Evolutionary conservation across 1,140 invertebrate genomes (phyloP), one percentile per base, ranked within the genome.

Genomic region (Caerostris darwini): DNA sequence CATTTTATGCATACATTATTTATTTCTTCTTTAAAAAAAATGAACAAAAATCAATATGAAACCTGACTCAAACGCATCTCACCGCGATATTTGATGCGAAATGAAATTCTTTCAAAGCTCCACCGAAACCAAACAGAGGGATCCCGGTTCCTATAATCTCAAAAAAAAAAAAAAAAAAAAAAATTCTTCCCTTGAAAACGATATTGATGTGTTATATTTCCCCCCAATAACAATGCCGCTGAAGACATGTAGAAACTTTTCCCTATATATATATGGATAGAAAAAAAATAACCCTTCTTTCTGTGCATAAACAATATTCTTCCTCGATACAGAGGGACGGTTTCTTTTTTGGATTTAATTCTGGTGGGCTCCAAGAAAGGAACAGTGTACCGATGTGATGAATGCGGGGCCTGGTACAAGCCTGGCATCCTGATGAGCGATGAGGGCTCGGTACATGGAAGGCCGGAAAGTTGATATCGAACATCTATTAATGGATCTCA

Each of bases 261-360:
- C 86, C 50, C 54, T 64, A 85, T 34, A 85, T 17, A 85, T 88
- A 58, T 34, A n/a, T 5, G 34, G 59, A 88, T 34, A 34, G 34
- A 34, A 34, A 34, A 34, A 12, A 88, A 57, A 64, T 1, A 86
- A 17, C 59, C 86, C 53, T 88, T 64, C 7, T 50, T 67, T 50
- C 59, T 64, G 86, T 88, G 7, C 64, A 88, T 88, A 61, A 50
- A 88, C 59, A 14, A 34, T 88, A 19, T 88, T 88, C 50, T 88
- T 64, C 64, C 8, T 61, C 14, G 59, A 34, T 53, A 50, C 10
- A 53, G 71, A 50, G 71, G 53, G 5, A 10, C 61, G 12, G 12
- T 64, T 64, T 64, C 67, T 69, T n/a, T 77, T 12, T 50, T 8
- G 12, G 34, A 19, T 77, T 77, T 12, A 53, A 50, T 77, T 50